Base-by-base conservation (phyloP, 2,113 vertebrate species). In the Paramormyrops kingsleyae region DNA sequence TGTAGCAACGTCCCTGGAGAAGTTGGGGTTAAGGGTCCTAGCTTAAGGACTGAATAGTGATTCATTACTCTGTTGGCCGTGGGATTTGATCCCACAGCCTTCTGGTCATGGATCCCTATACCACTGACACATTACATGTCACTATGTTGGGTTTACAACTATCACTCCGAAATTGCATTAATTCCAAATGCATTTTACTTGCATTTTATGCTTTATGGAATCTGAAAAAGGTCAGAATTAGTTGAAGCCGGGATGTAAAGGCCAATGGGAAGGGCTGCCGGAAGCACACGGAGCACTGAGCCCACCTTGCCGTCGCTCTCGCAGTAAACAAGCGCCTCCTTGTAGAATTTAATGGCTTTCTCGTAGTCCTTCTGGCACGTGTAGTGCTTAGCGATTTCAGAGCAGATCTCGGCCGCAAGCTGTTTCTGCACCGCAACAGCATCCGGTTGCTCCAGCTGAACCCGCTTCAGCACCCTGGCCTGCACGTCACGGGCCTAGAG, bases 291-390 rank as follows among this genome's bases (percentile, higher is more conserved):
- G 93, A 91, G 91, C 21, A 93, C 90, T 92, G 93, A 93, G 96
- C 96, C 95, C 95, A 99, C 98, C 98, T 98, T 99, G 94, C 96
- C 97, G 95, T 99, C 96, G 0, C 95, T 98, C 94, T 99, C 98
- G 95, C 97, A 98, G 95, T 99, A 98, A 94, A 97, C 96, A 97
- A 99, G 97, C 89, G 98, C 99, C 93, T 99, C 99, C 97, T 98
- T 99, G 96, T 99, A 99, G 96, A 98, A 99, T 93, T 96, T 98
- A 96, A 99, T 98, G 90, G 98, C 98, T 94, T 97, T 97, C 93
- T 99, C 98, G 92, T 97, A 98, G 96, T 98, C 98, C 90, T 96
- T 94, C 94, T 98, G 98, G 95, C 95, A 96, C 91, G 97, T 95
- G 90, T 96, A 98, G 95, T 98, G 97, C 94, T 97, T 98, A 93